Conservation (phyloP, 2,888 invertebrate species). For the Eupithecia subumbrata region DNA sequence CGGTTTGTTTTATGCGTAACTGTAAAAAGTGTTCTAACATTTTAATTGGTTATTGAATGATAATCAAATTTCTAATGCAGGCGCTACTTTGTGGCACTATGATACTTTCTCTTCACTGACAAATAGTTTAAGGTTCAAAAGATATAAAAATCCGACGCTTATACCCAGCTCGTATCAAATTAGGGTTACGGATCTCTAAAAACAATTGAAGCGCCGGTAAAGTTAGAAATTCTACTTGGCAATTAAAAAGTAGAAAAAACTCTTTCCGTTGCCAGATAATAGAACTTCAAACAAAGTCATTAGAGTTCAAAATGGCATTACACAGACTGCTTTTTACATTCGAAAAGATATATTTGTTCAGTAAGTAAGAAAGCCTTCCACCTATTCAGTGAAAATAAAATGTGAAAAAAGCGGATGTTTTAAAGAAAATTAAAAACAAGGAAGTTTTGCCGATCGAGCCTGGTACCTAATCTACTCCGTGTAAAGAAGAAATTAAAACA, state of each 20-base stretch:
- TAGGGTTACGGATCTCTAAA: slow-evolving; percentile 55
- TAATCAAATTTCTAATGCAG: not conserved
- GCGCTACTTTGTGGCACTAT: not conserved
- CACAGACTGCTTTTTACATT: slow-evolving; percentile 58
- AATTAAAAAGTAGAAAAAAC: slow-evolving; percentile 72
- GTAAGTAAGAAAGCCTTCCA: slow-evolving; percentile 78
- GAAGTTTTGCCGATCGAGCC: slow-evolving; percentile 81
- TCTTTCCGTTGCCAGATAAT: slow-evolving; percentile 59
- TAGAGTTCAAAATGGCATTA: slow-evolving; percentile 64
- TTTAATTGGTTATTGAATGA: not conserved
- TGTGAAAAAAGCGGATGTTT: slow-evolving; percentile 78
- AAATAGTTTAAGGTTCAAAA: not conserved
- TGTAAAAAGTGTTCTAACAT: not conserved
- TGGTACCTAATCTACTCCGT: slow-evolving; percentile 78
- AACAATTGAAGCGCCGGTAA: slow-evolving; percentile 59
- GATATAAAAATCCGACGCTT: slow-evolving; percentile 13
- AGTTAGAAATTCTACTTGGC: slow-evolving; percentile 66
- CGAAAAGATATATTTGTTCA: slow-evolving; percentile 70
- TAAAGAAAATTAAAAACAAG: slow-evolving; percentile 84
- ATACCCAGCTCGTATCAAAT: slow-evolving; percentile 33
- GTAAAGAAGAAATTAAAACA: slow-evolving; percentile 83
- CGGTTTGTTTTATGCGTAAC: not conserved
- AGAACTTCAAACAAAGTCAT: slow-evolving; percentile 57
- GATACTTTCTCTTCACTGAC: not conserved
- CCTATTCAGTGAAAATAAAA: slow-evolving; percentile 79